Evolutionary conservation across 2,888 invertebrate genomes (phyloP), one percentile per base, ranked within the genome.

Genomic region (Drosophila nr. fundita): DNA sequence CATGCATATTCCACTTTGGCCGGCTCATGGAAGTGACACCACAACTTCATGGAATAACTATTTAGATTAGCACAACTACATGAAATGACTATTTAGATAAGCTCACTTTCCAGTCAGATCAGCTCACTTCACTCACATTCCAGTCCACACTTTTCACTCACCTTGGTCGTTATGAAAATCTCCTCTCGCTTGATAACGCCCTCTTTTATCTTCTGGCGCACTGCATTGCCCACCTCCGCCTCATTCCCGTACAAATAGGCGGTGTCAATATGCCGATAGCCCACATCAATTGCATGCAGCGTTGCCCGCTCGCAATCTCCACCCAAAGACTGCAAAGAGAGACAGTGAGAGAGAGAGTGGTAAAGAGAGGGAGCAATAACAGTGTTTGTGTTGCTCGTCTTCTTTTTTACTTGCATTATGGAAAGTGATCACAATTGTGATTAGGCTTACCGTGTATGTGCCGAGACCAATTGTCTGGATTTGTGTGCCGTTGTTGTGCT

Each of bases 11-110:
- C 95, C 15, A 98, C 98, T 76, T 96, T 93, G 68, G 97, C 96
- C 0, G 95, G 95, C 18, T 95, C 95, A 91, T 98, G 98, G 93
- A 95, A 97, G 0, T 97, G 97, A 93, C 97, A 97, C 98, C 98
- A 98, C 6, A 97, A 92, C 95, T 97, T 24, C 18, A 24, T 42
- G 24, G 4, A 45, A 45, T 24, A 0, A 27, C 34, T 53, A 24
- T 11, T 54, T 27, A 18, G 7, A 13, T 36, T 32, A 32, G 32
- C 98, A 98, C 6, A 97, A 92, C 95, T 97, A 27, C 18, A n/a
- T 38, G 8, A 8, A 24, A 45, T 24, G 0, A 27, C 38, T 55
- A 21, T 11, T 54, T 27, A 18, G 7, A 13, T 36, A 11, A 18
- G 11, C 42, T 10, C 36, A 4, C 24, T 29, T 24, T 24, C 24